A percentile compares a stretch with the other conserved stretches of the same genome.
phyloP scores from a whole-genome alignment of 2,113 vertebrate species.

The Leptodactylus fuscus region DNA sequence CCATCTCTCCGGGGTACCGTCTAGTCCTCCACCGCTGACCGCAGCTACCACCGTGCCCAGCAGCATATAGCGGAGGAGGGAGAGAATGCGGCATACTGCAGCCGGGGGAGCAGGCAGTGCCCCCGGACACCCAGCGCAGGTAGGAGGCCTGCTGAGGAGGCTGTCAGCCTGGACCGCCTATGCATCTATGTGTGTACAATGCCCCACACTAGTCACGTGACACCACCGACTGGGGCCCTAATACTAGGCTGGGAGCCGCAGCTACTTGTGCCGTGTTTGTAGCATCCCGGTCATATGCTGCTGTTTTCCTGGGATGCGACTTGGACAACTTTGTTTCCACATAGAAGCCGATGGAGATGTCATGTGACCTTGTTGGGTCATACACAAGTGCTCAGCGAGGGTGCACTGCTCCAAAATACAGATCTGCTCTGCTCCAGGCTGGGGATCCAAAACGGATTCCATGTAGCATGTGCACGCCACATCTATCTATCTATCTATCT shows the following conservation, averaged over 20 bases:
- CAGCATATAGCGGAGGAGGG: background rate
- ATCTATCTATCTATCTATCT: too few species aligned
- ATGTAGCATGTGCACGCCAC: too few species aligned
- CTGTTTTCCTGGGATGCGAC: background rate
- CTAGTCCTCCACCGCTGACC: background rate
- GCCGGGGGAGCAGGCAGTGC: constrained; percentile 61
- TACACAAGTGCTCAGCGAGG: too few species aligned
- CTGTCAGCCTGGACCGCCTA: too few species aligned
- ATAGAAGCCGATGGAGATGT: background rate
- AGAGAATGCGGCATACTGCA: constrained; percentile 62
- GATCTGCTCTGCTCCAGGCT: too few species aligned
- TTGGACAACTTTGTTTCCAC: background rate
- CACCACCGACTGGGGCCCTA: too few species aligned
- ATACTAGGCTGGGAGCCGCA: too few species aligned
- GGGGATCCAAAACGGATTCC: too few species aligned
- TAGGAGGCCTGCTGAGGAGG: constrained; percentile 26
- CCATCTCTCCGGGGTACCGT: background rate
- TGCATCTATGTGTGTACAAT: too few species aligned
- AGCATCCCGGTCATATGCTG: background rate
- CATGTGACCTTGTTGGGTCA: too few species aligned
- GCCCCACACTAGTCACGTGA: too few species aligned
- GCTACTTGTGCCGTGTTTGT: background rate
- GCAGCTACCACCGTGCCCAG: background rate
- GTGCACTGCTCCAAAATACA: too few species aligned
- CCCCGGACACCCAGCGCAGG: constrained; percentile 59